Evolutionary conservation across 2,888 invertebrate species (phyloP), one percentile per base, ranked within the genome.

Genomic region (Leucoptera coffeella): DNA sequence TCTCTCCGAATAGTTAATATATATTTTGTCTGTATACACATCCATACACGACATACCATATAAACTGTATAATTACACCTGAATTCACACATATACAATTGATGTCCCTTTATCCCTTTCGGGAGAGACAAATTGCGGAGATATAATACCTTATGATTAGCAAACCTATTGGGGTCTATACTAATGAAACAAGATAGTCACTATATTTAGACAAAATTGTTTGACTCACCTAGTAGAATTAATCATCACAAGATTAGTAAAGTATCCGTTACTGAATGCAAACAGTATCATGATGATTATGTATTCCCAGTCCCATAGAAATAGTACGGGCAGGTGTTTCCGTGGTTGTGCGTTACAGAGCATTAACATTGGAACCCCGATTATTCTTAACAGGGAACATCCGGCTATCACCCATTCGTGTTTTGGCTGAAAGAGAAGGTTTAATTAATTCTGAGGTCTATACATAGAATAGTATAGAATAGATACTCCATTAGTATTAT

Each of bases 311-410:
- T 96, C 95, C 44, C 78, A 80, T 14, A 78, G 60, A 45, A 96
- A 85, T 21, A 89, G 50, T 6, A 89, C 83, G 2, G 86, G 86
- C 34, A 90, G 58, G 49, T 85, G 75, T 30, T 73, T 62, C 31
- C 93, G 74, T 1, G 91, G 88, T 39, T 82, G 83, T 2, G 84
- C 85, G 59, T 96, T 94, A 52, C 93, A 93, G 35, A 89, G 57
- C 75, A 95, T 75, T 36, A 96, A 56, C 44, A 89, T 74, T 1
- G 95, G 94, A 25, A 95, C 75, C 32, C 91, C 85, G 0, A 77
- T 46, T 3, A 83, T 47, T 26, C 96, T 76, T 8, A 80, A 40
- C 3, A 82, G 24, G 29, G 82, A 79, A 15, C 86, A 56, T 0
- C 77, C 44, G 0, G 85, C 73, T 17, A 88, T 69, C 9, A 82